phyloP scores from a whole-genome alignment of 2,113 vertebrate genomes.

The Boulengeromyrus knoepffleri region DNA sequence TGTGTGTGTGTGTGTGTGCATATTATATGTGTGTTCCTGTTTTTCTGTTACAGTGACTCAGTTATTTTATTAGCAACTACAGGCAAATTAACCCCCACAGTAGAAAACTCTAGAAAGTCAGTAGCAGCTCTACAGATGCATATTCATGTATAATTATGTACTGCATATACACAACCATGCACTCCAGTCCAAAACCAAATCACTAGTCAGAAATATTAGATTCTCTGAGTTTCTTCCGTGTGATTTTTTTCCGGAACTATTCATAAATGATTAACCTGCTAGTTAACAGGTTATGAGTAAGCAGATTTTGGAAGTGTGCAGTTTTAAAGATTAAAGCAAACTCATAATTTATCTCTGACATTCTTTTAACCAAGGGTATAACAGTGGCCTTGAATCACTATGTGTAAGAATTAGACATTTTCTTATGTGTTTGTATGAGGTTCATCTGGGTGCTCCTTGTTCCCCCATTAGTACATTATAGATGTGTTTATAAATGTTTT shows the following conservation, averaged over 20 bases:
- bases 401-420: not conserved
- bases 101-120: not conserved
- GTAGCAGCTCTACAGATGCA: not conserved
- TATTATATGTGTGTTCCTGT: not conserved
- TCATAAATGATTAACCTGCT: not conserved
- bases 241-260: not conserved
- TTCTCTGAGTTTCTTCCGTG: not conserved
- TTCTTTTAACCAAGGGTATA: not conserved
- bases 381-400: not conserved
- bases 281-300: not conserved
- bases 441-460: not conserved
- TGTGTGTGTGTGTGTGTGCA: not conserved
- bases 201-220: not conserved
- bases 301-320: not conserved
- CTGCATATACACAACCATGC: not conserved
- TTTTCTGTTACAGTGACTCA: not conserved
- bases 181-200: not conserved
- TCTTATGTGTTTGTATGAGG: not conserved
- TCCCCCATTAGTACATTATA: not conserved
- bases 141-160: not conserved
- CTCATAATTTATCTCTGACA: conserved; percentile 3
- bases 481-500: not conserved
- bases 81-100: not conserved
- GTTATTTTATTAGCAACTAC: not conserved
- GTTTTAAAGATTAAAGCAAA: not conserved